Conservation (phyloP, 2,113 vertebrate species). For the Rhinoptilus africanus region DNA sequence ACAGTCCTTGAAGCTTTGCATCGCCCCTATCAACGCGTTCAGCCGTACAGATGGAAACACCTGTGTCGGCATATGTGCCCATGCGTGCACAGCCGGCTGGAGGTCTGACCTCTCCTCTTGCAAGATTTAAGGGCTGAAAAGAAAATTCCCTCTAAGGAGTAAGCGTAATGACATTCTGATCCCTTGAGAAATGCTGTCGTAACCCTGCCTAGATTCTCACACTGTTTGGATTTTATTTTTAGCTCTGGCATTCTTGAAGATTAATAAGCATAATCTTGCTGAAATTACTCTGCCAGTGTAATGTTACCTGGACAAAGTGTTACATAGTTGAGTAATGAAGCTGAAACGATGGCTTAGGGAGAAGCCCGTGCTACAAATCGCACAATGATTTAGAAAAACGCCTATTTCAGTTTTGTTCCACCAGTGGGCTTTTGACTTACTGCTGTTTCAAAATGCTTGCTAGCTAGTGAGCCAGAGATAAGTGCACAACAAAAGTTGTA, state of each 20-base stretch:
- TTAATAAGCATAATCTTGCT: constrained; percentile 9
- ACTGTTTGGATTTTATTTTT: constrained; percentile 28
- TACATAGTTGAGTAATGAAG: neutral
- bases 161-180: neutral
- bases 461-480: neutral
- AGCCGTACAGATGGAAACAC: neutral
- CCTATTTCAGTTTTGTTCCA: neutral
- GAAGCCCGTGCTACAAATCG: neutral
- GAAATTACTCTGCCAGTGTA: neutral
- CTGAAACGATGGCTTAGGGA: neutral
- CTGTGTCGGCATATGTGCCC: neutral
- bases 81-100: neutral
- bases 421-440: neutral
- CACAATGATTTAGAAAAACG: neutral
- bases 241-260: neutral
- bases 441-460: neutral
- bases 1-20: neutral
- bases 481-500: neutral
- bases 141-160: constrained; percentile 10
- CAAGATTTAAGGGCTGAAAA: neutral
- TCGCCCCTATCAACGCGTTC: neutral
- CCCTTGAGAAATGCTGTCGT: neutral
- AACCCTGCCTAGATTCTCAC: constrained; percentile 17
- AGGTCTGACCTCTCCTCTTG: neutral
- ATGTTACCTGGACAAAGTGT: constrained; percentile 3